phyloP scores from a whole-genome alignment of 2,797 vertebrate species.

The Channallabes apus region DNA sequence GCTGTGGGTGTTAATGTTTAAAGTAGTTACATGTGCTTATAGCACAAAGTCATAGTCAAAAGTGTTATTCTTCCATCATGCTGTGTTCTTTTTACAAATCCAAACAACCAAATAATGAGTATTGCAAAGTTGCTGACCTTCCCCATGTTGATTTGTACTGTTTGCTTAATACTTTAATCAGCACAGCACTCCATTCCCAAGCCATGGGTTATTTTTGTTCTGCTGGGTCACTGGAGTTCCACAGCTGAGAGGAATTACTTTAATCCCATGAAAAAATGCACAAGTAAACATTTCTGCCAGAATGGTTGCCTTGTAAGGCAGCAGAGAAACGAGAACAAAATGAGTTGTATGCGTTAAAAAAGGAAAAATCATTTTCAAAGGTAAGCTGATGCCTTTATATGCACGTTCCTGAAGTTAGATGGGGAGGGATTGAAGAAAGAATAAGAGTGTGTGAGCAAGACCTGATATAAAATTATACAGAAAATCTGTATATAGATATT shows the following conservation, averaged over 20 bases:
- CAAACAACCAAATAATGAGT: slow-evolving; percentile 12
- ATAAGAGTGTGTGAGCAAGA: background rate
- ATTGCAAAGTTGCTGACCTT: slow-evolving; percentile 8
- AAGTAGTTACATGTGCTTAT: background rate
- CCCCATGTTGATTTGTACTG: slow-evolving; percentile 28
- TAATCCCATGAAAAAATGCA: slow-evolving; percentile 67
- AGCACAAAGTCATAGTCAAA: background rate
- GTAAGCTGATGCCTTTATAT: background rate
- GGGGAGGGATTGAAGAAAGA: slow-evolving; percentile 3
- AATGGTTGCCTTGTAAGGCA: slow-evolving; percentile 68
- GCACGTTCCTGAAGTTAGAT: background rate
- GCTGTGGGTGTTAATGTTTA: background rate
- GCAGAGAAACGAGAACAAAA: slow-evolving; percentile 25
- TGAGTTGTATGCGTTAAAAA: slow-evolving; percentile 14
- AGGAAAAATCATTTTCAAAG: slow-evolving; percentile 8
- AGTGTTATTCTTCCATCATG: background rate
- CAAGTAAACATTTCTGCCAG: slow-evolving; percentile 63
- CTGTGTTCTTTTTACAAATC: background rate
- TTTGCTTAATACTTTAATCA: slow-evolving; percentile 41
- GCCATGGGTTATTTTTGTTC: slow-evolving; percentile 64
- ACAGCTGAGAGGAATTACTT: slow-evolving; percentile 65
- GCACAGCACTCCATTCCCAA: slow-evolving; percentile 38
- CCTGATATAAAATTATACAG: background rate
- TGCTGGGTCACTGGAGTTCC: slow-evolving; percentile 52
- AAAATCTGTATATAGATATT: no score